These are phyloP conservation scores for Drosophila azteca DNA, from an alignment of 1,140 invertebrate species.

Conservation along the genomic window DNA sequence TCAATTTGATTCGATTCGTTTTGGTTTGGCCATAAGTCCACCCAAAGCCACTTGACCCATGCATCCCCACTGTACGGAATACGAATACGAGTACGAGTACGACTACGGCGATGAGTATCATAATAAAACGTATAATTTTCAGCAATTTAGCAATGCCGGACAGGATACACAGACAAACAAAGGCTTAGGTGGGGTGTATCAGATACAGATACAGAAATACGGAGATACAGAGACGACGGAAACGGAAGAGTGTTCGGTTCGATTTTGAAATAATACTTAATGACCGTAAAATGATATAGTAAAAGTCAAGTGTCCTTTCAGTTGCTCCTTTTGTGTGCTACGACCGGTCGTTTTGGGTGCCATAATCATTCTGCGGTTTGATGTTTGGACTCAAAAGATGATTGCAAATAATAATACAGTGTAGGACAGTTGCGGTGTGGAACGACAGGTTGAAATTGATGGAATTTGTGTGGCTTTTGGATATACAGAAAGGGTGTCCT, in stretches of 20 bases:
- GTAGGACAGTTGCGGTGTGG: neutral
- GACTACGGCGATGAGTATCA: constrained; percentile 56
- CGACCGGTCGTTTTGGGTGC: constrained; percentile 21
- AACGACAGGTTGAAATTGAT: neutral
- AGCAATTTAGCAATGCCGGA: constrained; percentile 65
- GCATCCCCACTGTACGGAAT: constrained; percentile 10
- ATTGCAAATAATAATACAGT: constrained; percentile 38
- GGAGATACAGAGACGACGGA: neutral
- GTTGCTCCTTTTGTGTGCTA: constrained; percentile 40
- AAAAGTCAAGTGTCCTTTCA: constrained; percentile 55
- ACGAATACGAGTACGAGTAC: constrained; percentile 7
- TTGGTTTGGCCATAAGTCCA: constrained; percentile 65
- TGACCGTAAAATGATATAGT: constrained; percentile 79
- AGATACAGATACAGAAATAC: too few relatives aligned
- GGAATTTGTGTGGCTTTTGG: neutral
- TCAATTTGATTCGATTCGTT: constrained; percentile 21
- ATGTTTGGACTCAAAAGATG: constrained; percentile 38
- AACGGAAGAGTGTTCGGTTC: constrained; percentile 17
- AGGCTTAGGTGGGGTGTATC: constrained; percentile 45
- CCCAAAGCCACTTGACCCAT: constrained; percentile 68
- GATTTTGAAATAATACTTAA: constrained; percentile 80
- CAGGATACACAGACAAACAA: constrained; percentile 56
- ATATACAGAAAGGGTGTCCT: neutral
- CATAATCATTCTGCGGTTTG: constrained; percentile 58
- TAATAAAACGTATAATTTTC: constrained; percentile 77